Conservation (phyloP, 1,140 invertebrate species). For the Trichogramma pretiosum region DNA sequence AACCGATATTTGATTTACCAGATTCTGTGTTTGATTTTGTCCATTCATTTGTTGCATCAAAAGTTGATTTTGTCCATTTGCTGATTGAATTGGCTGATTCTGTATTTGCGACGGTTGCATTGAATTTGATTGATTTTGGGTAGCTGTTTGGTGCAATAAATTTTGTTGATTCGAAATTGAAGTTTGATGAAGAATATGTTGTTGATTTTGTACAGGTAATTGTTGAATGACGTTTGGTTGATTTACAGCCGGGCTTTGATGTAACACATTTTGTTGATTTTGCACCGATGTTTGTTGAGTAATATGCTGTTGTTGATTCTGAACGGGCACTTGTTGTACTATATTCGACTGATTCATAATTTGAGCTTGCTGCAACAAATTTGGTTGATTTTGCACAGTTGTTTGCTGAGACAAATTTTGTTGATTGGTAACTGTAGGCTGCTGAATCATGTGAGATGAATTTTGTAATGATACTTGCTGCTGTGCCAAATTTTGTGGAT, state of each 20-base stretch:
- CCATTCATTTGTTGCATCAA: background rate
- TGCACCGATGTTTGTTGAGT: background rate
- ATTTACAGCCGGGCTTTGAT: constrained; percentile 31
- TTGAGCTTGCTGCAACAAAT: too few relatives aligned
- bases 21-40: background rate
- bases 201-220: constrained; percentile 20
- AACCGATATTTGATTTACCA: constrained; percentile 11
- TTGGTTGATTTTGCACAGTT: too few relatives aligned
- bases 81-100: constrained; percentile 22
- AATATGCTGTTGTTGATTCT: constrained; percentile 28
- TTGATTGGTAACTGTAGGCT: too few relatives aligned
- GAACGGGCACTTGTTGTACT: constrained; percentile 36
- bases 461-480: too few relatives aligned
- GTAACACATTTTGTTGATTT: background rate
- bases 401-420: too few relatives aligned
- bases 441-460: too few relatives aligned
- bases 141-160: constrained; percentile 35
- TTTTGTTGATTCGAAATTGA: constrained; percentile 33
- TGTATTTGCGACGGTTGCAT: constrained; percentile 26
- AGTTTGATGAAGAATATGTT: constrained; percentile 30
- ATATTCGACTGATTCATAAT: too few relatives aligned
- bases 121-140: constrained; percentile 26
- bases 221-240: constrained; percentile 38
- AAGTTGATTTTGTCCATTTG: constrained; percentile 2
- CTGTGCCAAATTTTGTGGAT: too few relatives aligned